A percentile compares a stretch with the other conserved stretches of the same genome.
Conservation (phyloP, 1,140 invertebrate species). For the Panagrolaimus sp. region DNA sequence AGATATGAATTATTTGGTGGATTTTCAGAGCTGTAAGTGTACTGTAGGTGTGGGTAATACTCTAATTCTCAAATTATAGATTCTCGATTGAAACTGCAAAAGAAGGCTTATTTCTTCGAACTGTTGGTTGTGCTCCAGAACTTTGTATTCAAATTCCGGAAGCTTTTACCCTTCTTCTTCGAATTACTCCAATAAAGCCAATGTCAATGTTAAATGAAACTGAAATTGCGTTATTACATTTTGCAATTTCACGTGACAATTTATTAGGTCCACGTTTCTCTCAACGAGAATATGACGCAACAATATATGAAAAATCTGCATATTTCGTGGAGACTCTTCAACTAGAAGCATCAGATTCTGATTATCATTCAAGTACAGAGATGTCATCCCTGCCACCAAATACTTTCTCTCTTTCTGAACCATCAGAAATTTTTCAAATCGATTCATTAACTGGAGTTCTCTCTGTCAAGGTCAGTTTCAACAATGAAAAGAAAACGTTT, state of each 20-base stretch:
- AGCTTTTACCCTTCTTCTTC: not conserved
- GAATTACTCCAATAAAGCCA: not conserved
- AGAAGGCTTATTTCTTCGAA: constrained; percentile 8
- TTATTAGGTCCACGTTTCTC: not conserved
- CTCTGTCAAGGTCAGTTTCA: not conserved
- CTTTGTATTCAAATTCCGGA: not conserved
- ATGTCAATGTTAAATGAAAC: not conserved
- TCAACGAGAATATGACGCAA: not conserved
- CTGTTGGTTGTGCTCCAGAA: not conserved
- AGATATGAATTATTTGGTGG: constrained; percentile 8
- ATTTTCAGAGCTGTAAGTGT: constrained; percentile 5
- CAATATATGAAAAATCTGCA: not conserved
- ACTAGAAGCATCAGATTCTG: not conserved
- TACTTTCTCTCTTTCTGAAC: not conserved
- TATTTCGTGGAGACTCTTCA: not conserved
- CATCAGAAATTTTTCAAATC: constrained; percentile 2
- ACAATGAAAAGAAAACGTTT: too few relatives aligned
- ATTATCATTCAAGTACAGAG: not conserved
- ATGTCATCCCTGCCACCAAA: too few relatives aligned
- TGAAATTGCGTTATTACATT: not conserved
- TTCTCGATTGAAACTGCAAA: constrained; percentile 10
- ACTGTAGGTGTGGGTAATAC: not conserved
- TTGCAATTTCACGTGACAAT: not conserved
- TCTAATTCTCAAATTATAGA: not conserved
- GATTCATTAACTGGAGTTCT: not conserved